Evolutionary conservation across 1,140 invertebrate species (phyloP), one percentile per base, ranked within the genome.

Genomic region (Heliconius hewitsoni): DNA sequence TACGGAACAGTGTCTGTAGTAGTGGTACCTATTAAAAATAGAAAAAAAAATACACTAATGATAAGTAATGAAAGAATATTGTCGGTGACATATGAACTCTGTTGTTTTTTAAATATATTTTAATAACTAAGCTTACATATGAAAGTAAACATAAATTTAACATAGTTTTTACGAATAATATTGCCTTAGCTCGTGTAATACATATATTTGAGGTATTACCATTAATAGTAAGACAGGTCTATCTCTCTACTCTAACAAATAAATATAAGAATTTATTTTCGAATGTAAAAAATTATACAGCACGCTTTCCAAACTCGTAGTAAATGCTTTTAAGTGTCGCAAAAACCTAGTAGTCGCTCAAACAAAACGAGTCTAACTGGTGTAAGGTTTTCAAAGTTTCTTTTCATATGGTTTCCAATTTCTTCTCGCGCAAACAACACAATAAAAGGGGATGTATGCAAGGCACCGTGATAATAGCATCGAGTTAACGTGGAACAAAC

Each of bases 371-470:
- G 90, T 91, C 86, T 81, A 84, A 88, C 91, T 81, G 86, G 90
- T 91, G 78, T 83, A 80, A 81, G 80, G 85, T 87, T 86, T 86
- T 84, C 82, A 84, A 90, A 87, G 87, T 86, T 84, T 87, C 83
- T 86, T 90, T 86, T 90, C 89, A 88, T 88, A 88, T 83, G 84
- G 88, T 89, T 88, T 91, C 87, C 86, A 90, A 91, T 91, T 93
- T 91, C 86, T 91, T 90, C 79, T 84, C 85, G 83, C 86, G 87
- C 89, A 89, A 91, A 90, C 85, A 89, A 89, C 84, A 84, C 80
- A 86, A 90, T 87, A 88, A 84, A 30, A 85, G 86, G 88, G 88
- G 85, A 88, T 87, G 80, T 84, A 87, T 84, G 89, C 89, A 86
- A 82, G 85, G 82, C 82, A 87, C 85, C 86, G 86, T 90, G 76